Percentiles rank a stretch among this genome's conserved stretches.
Evolutionary conservation across 2,113 vertebrate species (phyloP).

Genomic region (Paradoxurus hermaphroditus): DNA sequence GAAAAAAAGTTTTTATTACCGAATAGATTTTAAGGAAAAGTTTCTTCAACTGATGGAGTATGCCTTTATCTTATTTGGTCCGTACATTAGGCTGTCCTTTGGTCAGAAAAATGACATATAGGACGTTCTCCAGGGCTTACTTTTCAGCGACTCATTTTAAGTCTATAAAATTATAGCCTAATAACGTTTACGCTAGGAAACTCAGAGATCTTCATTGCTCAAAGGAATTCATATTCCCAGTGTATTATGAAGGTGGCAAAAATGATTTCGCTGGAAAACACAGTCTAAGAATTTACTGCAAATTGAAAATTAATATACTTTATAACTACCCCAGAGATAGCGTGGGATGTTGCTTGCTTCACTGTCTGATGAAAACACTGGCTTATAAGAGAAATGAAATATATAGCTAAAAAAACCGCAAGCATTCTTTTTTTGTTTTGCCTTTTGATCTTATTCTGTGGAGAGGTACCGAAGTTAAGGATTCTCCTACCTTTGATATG

Average conservation of each 20-base stretch:
- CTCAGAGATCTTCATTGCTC: conserved; percentile 23
- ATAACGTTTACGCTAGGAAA: background rate
- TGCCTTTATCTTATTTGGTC: background rate
- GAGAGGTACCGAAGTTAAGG: background rate
- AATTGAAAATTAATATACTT: conserved; percentile 47
- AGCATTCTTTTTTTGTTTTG: background rate
- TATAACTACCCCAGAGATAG: background rate
- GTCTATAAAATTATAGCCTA: conserved; percentile 25
- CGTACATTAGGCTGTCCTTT: background rate
- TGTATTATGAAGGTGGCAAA: background rate
- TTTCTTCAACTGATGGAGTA: background rate
- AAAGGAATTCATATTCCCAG: background rate
- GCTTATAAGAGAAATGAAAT: background rate
- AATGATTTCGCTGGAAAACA: background rate
- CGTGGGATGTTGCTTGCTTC: background rate
- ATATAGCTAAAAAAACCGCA: background rate
- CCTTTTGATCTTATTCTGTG: conserved; percentile 1
- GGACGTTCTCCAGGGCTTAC: background rate
- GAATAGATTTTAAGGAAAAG: background rate
- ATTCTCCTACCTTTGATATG: background rate
- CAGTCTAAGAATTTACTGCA: conserved; percentile 15
- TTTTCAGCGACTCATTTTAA: conserved; percentile 29
- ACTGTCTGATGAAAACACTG: background rate
- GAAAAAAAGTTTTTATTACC: background rate
- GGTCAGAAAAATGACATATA: conserved; percentile 29